Base-by-base conservation (phyloP, 2,113 vertebrate species). In the Hippopotamus amphibius region DNA sequence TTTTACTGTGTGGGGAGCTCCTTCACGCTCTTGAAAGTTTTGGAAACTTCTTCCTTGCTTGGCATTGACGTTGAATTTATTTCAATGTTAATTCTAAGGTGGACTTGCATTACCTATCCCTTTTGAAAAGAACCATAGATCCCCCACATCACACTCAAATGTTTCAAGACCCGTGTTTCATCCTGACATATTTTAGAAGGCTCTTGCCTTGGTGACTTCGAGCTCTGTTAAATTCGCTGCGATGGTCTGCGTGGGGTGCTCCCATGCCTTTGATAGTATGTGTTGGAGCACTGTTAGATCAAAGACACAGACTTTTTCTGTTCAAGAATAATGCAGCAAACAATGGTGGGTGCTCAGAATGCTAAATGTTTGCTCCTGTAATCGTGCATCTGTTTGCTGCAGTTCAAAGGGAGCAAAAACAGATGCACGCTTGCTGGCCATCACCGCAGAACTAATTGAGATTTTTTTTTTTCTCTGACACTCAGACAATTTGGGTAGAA, bases 141-240 rank as follows among this genome's bases (percentile, higher is more conserved):
- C 15, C 85, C 0, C 30, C 53, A 41, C 92, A 94, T 98, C 94
- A 93, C 53, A 72, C 41, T 95, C 72, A 61, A 77, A 89, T 4
- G 1, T 87, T 76, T 82, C 92, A 48, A 59, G 92, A 80, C 82
- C 11, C 69, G 89, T 98, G 98, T 98, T 93, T 97, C 93, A 95
- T 93, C 92, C 94, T 98, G 97, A 95, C 48, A 48, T 93, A 53
- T 97, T 97, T 95, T 90, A 95, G 91, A 90, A 97, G 74, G 16
- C 33, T 74, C 41, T 57, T 68, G 82, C 83, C 79, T 55, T 53
- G n/a, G 46, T 43, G 77, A 57, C 95, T 97, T 53, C 77, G 16
- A 48, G 93, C 71, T 89, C 92, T 33, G 22, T 77, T 96, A 97
- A 94, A 98, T 97, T 90, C 90, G 88, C 95, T 46, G 79, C 69